Conservation (phyloP, 92 coral and sea anemone genomes). For the Metridium senile region DNA sequence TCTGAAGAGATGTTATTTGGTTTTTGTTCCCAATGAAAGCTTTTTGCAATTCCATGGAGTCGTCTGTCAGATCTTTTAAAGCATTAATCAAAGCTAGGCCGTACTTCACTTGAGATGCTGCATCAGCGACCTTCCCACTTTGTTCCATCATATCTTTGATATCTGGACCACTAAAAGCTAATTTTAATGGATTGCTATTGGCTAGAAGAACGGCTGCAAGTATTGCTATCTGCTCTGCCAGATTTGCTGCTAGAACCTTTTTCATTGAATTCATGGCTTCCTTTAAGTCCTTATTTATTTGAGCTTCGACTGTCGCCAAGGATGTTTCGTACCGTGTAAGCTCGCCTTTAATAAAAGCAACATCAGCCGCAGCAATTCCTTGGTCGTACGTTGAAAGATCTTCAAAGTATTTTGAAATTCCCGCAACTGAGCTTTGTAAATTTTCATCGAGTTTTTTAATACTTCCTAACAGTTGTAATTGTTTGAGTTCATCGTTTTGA, state of each 20-base stretch:
- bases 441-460: conserved; percentile 31
- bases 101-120: conserved; percentile 28
- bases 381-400: conserved; percentile 52
- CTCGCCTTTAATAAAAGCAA: conserved; percentile 30
- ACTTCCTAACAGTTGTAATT: conserved; percentile 44
- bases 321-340: conserved; percentile 23
- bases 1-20: conserved; percentile 32
- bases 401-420: conserved; percentile 46
- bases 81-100: conserved; percentile 21
- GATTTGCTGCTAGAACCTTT: neutral
- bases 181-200: conserved; percentile 44
- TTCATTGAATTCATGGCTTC: conserved; percentile 24
- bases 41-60: conserved; percentile 18
- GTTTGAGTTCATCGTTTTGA: conserved; percentile 33
- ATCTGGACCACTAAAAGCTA: conserved; percentile 49
- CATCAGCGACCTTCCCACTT: conserved; percentile 38
- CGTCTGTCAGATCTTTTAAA: conserved; percentile 17
- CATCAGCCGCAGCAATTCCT: conserved; percentile 58
- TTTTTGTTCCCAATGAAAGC: conserved; percentile 40
- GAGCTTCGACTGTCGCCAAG: neutral
- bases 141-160: conserved; percentile 33
- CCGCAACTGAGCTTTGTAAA: conserved; percentile 16
- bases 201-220: conserved; percentile 26
- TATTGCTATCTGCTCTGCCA: conserved; percentile 32
- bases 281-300: conserved; percentile 25